Base-by-base conservation (phyloP, 2,888 invertebrate genomes). In the Eueremaeus valkanovi region DNA sequence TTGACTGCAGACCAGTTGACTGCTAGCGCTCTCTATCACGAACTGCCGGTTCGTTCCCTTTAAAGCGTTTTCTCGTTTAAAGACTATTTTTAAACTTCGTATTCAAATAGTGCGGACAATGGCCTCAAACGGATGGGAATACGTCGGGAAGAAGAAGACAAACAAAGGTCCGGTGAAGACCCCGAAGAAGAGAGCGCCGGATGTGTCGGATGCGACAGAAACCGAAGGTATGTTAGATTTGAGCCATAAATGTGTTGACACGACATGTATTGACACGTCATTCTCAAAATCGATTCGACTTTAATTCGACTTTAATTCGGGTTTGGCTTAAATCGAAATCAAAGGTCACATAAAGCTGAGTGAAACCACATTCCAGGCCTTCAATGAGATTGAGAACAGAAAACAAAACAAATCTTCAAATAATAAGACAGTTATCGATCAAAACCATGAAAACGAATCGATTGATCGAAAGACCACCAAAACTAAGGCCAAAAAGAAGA, bases 271-370 rank as follows among this genome's bases (percentile, higher is more conserved):
- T n/a, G 68, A 68, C 68, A 68, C 68, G 68, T 68, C 68, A 68
- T 68, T 40, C 36, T 11, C 21, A 5, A 9, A 3, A 18, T 18
- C 5, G 31, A 8, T 18, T 29, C 29, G 13, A n/a, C n/a, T 31
- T 40, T 40, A 9, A 40, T 21, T 24, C 27, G 51, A 49, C 9
- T 33, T 8, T n/a, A n/a, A n/a, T n/a, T n/a, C n/a, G n/a, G n/a
- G n/a, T 33, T 18, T 63, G n/a, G 2, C 6, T 33, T 45, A 9
- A 27, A 24, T 74, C 45, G 31, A 40, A 45, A 63, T 72, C 70
- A 24, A 63, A 77, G 79, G 63, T 73, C 76, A 75, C 18, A 76
- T 79, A 16, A 58, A 66, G n/a, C 75, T 77, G 72, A 76, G 72
- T 36, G 63, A 73, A 33, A 78, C 77, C 21, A 42, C 76, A 21